Evolutionary conservation across 1,140 invertebrate genomes (phyloP).

Genomic region (Phenacoccus solenopsis): DNA sequence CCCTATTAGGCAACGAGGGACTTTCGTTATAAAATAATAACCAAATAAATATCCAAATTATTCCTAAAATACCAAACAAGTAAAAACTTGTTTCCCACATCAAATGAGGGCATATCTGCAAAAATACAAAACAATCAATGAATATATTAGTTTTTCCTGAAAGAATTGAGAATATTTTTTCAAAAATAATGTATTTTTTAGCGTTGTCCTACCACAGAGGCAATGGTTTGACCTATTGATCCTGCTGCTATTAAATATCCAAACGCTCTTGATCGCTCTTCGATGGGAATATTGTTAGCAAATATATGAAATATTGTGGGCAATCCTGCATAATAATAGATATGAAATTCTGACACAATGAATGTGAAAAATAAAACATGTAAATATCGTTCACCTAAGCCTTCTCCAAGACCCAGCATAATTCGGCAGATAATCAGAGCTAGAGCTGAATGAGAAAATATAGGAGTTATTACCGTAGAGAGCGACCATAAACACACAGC

Average conservation of each 20-base stretch:
- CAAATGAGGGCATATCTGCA: constrained; percentile 47
- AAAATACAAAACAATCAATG: constrained; percentile 22
- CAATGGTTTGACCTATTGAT: constrained; percentile 62
- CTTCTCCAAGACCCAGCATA: constrained; percentile 59
- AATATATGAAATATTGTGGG: constrained; percentile 71
- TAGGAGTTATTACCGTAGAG: constrained; percentile 57
- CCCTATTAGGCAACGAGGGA: constrained; percentile 37
- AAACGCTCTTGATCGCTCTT: constrained; percentile 62
- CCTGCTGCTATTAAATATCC: constrained; percentile 61
- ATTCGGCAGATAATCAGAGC: constrained; percentile 51
- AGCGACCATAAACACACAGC: constrained; percentile 65
- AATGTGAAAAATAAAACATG: background rate
- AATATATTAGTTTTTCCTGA: no score
- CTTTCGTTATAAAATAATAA: constrained; percentile 46
- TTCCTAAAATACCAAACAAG: constrained; percentile 54
- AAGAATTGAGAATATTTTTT: no score
- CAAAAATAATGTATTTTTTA: no score
- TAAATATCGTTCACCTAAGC: constrained; percentile 43
- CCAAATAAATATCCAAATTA: constrained; percentile 58
- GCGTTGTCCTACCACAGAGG: constrained; percentile 56
- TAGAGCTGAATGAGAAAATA: constrained; percentile 49
- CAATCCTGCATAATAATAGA: constrained; percentile 46
- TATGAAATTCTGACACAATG: no score
- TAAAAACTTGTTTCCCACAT: constrained; percentile 59
- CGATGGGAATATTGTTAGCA: constrained; percentile 56